Conservation (phyloP, 2,113 vertebrate species). For the Centropristis striata region DNA sequence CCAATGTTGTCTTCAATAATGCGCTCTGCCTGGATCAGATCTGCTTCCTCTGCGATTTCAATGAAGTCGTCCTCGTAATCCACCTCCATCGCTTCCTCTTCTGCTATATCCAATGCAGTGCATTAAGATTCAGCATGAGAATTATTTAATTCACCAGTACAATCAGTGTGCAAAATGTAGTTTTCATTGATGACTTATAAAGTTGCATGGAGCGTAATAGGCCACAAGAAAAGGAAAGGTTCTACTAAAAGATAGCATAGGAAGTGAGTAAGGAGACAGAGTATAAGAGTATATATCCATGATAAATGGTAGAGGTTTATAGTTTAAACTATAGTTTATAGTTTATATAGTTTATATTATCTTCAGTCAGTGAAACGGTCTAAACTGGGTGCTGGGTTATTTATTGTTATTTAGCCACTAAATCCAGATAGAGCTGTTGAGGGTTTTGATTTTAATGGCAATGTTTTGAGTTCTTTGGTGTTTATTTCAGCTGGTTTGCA, state of each 20-base stretch:
- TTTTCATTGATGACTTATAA: not conserved
- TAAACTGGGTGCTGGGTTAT: not conserved
- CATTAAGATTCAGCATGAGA: constrained; percentile 1
- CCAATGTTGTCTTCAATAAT: constrained; percentile 87
- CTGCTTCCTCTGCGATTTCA: constrained; percentile 90
- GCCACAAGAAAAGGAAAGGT: not conserved
- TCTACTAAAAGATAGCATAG: not conserved
- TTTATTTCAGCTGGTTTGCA: not conserved
- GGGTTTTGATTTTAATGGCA: not conserved
- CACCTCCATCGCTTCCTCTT: constrained; percentile 65
- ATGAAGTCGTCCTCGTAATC: constrained; percentile 85
- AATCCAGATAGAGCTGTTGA: not conserved
- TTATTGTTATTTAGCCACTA: not conserved
- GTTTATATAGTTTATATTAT: not conserved
- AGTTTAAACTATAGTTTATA: not conserved
- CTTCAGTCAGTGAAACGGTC: not conserved
- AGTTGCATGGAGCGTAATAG: not conserved
- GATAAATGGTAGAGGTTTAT: not conserved
- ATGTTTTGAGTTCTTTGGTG: not conserved
- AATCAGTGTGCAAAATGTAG: not conserved
- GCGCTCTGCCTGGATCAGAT: constrained; percentile 91
- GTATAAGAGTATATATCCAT: not conserved
- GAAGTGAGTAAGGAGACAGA: not conserved
- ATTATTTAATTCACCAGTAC: not conserved
- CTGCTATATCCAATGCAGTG: constrained; percentile 26